Conservation (phyloP, 2,113 vertebrate species). For the Benitochromis conjunctus region DNA sequence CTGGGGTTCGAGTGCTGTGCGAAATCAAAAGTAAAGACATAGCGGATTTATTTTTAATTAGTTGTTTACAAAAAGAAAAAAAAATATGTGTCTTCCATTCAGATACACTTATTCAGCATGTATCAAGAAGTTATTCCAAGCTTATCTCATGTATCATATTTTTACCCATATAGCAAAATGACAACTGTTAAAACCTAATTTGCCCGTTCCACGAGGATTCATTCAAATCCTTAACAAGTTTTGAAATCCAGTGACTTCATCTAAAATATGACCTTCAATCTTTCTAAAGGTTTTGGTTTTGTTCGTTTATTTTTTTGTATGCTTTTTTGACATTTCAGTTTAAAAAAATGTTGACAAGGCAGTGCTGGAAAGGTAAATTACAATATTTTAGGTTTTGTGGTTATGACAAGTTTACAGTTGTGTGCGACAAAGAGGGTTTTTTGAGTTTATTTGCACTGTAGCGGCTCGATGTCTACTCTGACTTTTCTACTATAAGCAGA, state of each 20-base stretch:
- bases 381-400: background rate
- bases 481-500: no score
- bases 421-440: background rate
- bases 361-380: background rate
- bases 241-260: background rate
- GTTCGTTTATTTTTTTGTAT: background rate
- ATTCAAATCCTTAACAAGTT: background rate
- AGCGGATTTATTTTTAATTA: background rate
- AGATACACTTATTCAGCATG: background rate
- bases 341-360: no score
- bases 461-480: background rate
- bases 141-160: background rate
- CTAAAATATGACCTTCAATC: background rate
- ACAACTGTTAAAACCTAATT: background rate
- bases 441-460: background rate
- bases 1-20: background rate
- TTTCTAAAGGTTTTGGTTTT: background rate
- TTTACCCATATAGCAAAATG: background rate
- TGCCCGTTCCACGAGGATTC: background rate
- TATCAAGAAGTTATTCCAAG: background rate
- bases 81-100: background rate
- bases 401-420: background rate
- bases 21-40: background rate
- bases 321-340: no score
- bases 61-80: background rate